These are phyloP conservation scores for Palaemon carinicauda DNA, from an alignment of 1,140 invertebrate genomes.

Conservation along the genomic window DNA sequence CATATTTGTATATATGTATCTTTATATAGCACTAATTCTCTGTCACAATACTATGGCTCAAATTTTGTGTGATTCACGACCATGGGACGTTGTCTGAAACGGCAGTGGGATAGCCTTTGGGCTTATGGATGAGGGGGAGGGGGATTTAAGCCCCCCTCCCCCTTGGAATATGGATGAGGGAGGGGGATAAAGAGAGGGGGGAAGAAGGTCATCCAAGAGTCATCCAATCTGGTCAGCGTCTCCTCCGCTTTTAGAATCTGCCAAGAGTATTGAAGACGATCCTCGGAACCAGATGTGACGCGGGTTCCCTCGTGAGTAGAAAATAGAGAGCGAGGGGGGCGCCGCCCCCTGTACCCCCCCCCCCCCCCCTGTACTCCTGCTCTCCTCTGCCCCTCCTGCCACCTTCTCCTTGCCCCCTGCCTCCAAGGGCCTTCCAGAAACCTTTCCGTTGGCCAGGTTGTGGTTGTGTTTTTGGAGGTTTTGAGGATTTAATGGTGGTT, in stretches of 20 bases:
- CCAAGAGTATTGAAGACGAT: background rate
- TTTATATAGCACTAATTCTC: no score
- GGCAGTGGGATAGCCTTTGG: no score
- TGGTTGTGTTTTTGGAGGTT: background rate
- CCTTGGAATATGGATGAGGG: background rate
- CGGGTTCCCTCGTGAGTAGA: no score
- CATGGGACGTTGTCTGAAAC: no score
- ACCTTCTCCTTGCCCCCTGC: no score
- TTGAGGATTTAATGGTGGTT: no score
- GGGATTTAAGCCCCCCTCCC: background rate
- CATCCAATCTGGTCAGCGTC: constrained; percentile 26
- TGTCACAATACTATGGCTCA: no score
- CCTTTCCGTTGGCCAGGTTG: background rate
- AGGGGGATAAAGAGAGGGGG: background rate
- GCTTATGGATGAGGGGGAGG: background rate
- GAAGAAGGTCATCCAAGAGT: background rate
- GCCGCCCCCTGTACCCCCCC: no score
- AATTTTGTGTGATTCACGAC: no score
- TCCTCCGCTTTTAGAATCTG: constrained; percentile 11
- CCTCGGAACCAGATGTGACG: constrained; percentile 22
- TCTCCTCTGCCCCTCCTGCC: no score
- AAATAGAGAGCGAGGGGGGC: background rate
- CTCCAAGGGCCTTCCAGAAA: background rate
- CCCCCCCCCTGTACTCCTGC: no score
- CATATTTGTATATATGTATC: no score